Evolutionary conservation across 2,797 vertebrate genomes (phyloP), one percentile per base, ranked within the genome.

Genomic region (Trachops cirrhosus): DNA sequence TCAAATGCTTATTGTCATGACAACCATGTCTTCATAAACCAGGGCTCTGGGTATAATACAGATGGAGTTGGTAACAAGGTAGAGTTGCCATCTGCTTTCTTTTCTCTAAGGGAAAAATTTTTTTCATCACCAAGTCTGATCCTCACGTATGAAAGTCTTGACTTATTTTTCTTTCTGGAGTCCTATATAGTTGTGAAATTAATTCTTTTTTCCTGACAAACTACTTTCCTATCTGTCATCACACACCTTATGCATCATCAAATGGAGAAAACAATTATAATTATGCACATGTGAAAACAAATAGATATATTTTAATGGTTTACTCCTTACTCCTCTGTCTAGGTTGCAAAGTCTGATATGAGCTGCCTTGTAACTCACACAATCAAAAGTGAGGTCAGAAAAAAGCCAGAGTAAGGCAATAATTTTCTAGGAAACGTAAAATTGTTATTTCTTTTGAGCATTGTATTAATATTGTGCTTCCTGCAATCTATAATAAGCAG

Each of bases 1-100:
- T 96, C 97, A 74, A 83, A 93, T 89, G 93, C 95, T 95, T 95
- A 97, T 98, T 79, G 97, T 96, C 94, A 97, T 93, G 86, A 96
- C 92, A 96, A 97, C 88, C 68, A 46, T 95, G 92, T 80, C 92
- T 86, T 96, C 96, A 96, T 79, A 95, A 89, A 73, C 91, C 96
- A 39, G 67, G 79, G 24, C 48, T 85, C 86, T 32, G 4, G 96
- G 89, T 80, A 32, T 85, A 95, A 29, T 97, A 92, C 85, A 87
- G 96, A 97, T 75, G 91, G 97, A 96, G 64, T 73, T 89, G 94
- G 94, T 91, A 89, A 95, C 96, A 93, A 96, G 93, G 92, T 88
- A 44, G 86, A 52, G 15, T 89, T 94, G 59, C 91, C 95, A 93
- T 89, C 75, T 97, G 97, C 77, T 39, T 96, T 94, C 91, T 97